phyloP scores from a whole-genome alignment of 2,797 vertebrate genomes.

The Dermochelys coriacea region DNA sequence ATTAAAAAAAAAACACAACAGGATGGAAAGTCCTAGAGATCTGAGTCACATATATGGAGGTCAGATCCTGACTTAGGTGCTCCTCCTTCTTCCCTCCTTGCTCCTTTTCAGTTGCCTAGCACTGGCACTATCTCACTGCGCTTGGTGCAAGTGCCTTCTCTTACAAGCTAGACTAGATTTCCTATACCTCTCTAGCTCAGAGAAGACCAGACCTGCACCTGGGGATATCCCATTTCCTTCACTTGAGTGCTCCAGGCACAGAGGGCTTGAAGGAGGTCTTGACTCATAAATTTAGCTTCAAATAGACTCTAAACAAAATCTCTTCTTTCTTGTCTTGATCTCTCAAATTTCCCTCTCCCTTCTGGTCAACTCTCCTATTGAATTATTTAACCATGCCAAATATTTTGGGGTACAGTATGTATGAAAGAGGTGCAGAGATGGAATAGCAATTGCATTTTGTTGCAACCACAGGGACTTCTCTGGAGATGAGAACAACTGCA shows the following conservation, averaged over 20 bases:
- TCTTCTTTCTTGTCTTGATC: neutral
- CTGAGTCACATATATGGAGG: conserved; percentile 52
- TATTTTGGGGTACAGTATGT: neutral
- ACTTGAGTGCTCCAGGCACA: conserved; percentile 5
- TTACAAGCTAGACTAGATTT: neutral
- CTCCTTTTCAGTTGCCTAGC: conserved; percentile 31
- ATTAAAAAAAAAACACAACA: conserved; percentile 59
- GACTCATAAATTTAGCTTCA: neutral
- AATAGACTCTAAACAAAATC: neutral
- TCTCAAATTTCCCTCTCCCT: conserved; percentile 33
- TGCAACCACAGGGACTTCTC: neutral
- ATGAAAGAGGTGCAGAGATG: neutral
- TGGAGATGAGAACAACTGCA: too few relatives aligned
- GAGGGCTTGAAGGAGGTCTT: neutral
- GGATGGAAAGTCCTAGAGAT: neutral
- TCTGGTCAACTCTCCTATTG: conserved; percentile 3
- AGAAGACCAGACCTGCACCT: neutral
- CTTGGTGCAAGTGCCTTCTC: neutral
- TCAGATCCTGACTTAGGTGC: conserved; percentile 34
- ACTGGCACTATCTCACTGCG: neutral
- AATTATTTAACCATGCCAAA: neutral
- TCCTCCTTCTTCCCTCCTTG: neutral
- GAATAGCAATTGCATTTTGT: neutral
- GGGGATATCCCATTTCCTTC: neutral
- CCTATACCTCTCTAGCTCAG: neutral